A percentile compares a stretch with the other conserved stretches of the same genome.
phyloP scores from a whole-genome alignment of 2,113 vertebrate species.

The Edolisoma coerulescens region DNA sequence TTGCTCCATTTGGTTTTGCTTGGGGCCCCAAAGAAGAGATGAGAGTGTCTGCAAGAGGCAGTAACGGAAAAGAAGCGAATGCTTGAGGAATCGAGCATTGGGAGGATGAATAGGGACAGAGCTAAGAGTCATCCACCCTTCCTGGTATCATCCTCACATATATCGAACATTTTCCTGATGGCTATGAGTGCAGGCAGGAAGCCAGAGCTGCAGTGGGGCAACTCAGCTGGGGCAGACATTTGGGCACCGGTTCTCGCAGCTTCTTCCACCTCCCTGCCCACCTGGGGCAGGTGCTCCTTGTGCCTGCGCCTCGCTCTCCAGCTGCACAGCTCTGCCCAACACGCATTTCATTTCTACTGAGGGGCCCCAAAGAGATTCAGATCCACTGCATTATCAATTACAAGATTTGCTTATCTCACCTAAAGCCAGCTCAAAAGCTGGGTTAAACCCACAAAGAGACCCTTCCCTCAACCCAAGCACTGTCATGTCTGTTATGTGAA shows the following conservation, averaged over 20 bases:
- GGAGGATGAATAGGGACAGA: not conserved
- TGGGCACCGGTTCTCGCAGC: rapidly evolving
- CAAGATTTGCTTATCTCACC: not conserved
- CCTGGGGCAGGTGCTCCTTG: not conserved
- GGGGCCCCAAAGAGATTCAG: not conserved
- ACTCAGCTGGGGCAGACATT: rapidly evolving
- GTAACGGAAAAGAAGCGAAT: not conserved
- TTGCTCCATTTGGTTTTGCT: not conserved
- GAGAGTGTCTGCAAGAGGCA: not conserved
- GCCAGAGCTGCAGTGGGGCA: not conserved
- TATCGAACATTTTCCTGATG: not conserved
- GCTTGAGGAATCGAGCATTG: not conserved
- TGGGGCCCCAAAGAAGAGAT: not conserved
- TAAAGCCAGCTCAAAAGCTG: not conserved
- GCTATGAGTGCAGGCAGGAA: not conserved
- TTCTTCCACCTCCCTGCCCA: too few species aligned
- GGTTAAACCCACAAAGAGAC: not conserved
- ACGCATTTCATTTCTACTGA: not conserved
- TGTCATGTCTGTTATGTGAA: not conserved
- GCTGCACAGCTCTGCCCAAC: not conserved
- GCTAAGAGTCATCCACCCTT: not conserved
- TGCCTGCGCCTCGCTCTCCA: rapidly evolving
- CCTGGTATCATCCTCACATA: not conserved
- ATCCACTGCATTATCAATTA: not conserved
- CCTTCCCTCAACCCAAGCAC: not conserved